Evolutionary conservation across 1,140 invertebrate genomes (phyloP).

Genomic region (Apis florea): DNA sequence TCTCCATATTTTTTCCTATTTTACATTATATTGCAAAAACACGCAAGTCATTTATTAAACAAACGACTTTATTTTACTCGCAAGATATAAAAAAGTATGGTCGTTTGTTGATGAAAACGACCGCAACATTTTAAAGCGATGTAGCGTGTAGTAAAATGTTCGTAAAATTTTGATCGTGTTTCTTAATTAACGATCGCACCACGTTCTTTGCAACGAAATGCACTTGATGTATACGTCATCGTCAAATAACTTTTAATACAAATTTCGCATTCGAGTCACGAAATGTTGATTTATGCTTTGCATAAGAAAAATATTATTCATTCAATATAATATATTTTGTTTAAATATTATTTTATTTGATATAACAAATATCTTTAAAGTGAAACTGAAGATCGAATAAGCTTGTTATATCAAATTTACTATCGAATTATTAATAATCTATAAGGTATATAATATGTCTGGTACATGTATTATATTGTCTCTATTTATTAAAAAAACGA

Average conservation of each 20-base stretch:
- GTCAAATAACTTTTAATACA: constrained; percentile 3
- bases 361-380: no score
- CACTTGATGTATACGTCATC: background rate
- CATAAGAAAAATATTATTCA: background rate
- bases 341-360: background rate
- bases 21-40: background rate
- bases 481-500: no score
- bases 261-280: background rate
- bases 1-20: background rate
- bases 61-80: background rate
- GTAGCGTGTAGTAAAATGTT: background rate
- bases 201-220: background rate
- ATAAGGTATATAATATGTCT: no score
- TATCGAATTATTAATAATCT: background rate
- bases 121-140: background rate
- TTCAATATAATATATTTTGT: background rate
- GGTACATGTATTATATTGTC: no score
- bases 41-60: background rate
- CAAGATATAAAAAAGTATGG: background rate
- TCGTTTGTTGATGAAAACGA: constrained; percentile 4
- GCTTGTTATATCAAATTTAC: background rate
- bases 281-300: background rate
- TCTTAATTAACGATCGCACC: constrained; percentile 1
- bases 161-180: constrained; percentile 5
- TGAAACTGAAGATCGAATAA: background rate